These are phyloP conservation scores for Budorcas taxicolor DNA, from an alignment of 2,113 vertebrate genomes.

Conservation along the genomic window DNA sequence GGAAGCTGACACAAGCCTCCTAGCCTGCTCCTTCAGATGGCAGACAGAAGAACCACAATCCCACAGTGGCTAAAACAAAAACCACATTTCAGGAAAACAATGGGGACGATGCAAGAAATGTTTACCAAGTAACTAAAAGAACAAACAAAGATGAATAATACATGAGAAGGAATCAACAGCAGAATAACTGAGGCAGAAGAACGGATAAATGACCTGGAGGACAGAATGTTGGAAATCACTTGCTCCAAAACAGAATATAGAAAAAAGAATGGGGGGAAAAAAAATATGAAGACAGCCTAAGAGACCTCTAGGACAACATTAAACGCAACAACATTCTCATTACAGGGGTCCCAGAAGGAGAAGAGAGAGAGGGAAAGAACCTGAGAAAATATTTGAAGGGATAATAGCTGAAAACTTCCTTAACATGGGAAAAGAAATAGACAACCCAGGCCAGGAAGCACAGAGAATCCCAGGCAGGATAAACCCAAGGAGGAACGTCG, in stretches of 20 bases:
- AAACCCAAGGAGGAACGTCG: neutral
- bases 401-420: neutral
- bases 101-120: neutral
- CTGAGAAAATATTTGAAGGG: neutral
- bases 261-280: neutral
- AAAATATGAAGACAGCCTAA: neutral
- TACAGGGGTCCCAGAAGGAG: neutral
- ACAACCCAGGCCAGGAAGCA: neutral
- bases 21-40: neutral
- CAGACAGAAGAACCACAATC: neutral
- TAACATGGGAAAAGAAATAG: neutral
- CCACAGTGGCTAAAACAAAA: neutral
- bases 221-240: neutral
- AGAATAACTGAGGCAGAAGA: neutral
- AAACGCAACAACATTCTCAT: neutral
- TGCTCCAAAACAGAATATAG: neutral
- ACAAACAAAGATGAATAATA: neutral
- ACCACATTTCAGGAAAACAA: neutral
- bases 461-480: neutral
- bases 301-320: neutral
- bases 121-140: neutral
- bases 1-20: neutral
- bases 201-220: neutral
- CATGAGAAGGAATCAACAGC: neutral
- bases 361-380: neutral